These are phyloP conservation scores for Lithophane ornitopus DNA, from an alignment of 2,888 invertebrate species.

Conservation along the genomic window DNA sequence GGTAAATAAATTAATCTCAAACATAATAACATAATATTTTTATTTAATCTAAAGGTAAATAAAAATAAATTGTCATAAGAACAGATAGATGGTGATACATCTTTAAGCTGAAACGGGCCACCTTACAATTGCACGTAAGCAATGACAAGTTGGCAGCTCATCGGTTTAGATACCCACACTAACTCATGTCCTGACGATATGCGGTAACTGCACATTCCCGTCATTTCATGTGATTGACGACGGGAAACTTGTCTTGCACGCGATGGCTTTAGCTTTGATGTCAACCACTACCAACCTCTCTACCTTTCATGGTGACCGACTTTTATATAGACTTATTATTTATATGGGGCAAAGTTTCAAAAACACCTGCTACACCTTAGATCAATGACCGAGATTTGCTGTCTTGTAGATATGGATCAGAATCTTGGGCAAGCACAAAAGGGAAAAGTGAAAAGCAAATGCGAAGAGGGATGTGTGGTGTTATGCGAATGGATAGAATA, in stretches of 20 bases:
- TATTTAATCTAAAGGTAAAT: too few relatives aligned
- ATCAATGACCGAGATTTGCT: too few relatives aligned
- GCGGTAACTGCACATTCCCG: background rate
- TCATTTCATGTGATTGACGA: background rate
- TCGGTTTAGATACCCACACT: background rate
- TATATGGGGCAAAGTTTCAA: background rate
- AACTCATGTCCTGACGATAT: conserved; percentile 2
- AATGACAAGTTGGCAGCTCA: conserved; percentile 26
- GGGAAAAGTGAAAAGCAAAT: too few relatives aligned
- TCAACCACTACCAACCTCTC: background rate
- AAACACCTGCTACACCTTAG: too few relatives aligned
- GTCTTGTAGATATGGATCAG: too few relatives aligned
- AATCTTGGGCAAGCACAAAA: too few relatives aligned
- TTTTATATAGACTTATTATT: background rate
- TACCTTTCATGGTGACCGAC: background rate
- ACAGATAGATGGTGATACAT: too few relatives aligned
- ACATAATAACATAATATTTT: too few relatives aligned
- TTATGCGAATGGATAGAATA: too few relatives aligned
- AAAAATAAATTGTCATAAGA: too few relatives aligned
- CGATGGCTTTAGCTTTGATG: background rate
- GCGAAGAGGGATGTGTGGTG: too few relatives aligned
- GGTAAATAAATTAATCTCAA: too few relatives aligned
- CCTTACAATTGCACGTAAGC: conserved; percentile 20
- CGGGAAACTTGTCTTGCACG: background rate
- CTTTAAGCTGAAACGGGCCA: background rate